phyloP scores from a whole-genome alignment of 2,113 vertebrate species.

The Petroica traversi region DNA sequence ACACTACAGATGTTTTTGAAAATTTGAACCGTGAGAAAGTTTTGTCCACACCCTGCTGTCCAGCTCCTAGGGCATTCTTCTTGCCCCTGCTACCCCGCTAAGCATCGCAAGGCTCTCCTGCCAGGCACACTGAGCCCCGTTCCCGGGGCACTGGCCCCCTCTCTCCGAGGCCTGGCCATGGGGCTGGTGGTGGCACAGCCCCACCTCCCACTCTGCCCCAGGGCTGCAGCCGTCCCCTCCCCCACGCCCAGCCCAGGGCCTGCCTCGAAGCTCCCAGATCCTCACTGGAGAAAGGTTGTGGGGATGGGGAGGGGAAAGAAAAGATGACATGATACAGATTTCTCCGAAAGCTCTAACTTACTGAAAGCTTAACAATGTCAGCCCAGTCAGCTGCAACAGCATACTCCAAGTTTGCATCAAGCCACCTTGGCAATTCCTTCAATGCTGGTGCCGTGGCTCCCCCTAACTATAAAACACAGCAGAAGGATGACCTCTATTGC shows the following conservation, averaged over 20 bases:
- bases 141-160: not conserved
- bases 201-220: not conserved
- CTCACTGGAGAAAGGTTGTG: slow-evolving; percentile 50
- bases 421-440: slow-evolving; percentile 89
- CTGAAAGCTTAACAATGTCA: slow-evolving; percentile 90
- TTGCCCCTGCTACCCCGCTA: not conserved
- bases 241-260: not conserved
- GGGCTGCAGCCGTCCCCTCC: not conserved
- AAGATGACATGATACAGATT: slow-evolving; percentile 55
- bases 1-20: not conserved
- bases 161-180: not conserved
- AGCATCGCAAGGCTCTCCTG: not conserved
- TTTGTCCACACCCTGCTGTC: not conserved
- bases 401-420: slow-evolving; percentile 89
- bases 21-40: not conserved
- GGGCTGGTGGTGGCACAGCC: not conserved
- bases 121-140: not conserved
- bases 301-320: slow-evolving; percentile 32
- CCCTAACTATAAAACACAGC: slow-evolving; percentile 80
- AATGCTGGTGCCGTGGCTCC: slow-evolving; percentile 90
- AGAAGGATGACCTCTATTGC: slow-evolving; percentile 56
- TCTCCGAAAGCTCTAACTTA: slow-evolving; percentile 76
- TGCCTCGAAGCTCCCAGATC: not conserved
- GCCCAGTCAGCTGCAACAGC: slow-evolving; percentile 90
- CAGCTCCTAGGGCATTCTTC: not conserved